Conservation (phyloP, 2,797 vertebrate genomes). For the Malurus splendens region DNA sequence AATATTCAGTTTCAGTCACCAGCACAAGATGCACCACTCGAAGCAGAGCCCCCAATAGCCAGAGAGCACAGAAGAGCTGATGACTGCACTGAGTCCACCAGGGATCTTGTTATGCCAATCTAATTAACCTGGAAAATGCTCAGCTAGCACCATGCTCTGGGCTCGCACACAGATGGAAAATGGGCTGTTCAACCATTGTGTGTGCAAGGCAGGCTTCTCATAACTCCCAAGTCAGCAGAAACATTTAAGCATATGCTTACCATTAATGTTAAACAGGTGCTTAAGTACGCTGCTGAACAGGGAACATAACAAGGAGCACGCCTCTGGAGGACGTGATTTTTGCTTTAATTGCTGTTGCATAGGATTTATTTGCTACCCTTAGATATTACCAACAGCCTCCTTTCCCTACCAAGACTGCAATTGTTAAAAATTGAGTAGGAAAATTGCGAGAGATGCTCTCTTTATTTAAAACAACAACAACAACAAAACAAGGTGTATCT, state of each 20-base stretch:
- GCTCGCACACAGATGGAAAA: conserved; percentile 31
- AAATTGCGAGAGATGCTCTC: not conserved
- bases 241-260: conserved; percentile 57
- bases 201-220: conserved; percentile 5
- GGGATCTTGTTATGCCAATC: conserved; percentile 57
- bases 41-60: not conserved
- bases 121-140: conserved; percentile 61
- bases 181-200: not conserved
- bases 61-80: conserved; percentile 24
- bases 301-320: conserved; percentile 9
- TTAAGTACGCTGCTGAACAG: conserved; percentile 16
- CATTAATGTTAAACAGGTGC: conserved; percentile 60
- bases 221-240: conserved; percentile 46
- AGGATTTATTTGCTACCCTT: not conserved
- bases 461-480: not conserved
- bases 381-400: not conserved
- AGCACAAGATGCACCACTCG: not conserved
- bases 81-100: conserved; percentile 20
- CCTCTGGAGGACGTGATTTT: not conserved
- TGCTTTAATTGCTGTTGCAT: not conserved
- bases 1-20: conserved; percentile 3
- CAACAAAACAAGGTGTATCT: not conserved
- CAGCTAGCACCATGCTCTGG: conserved; percentile 30
- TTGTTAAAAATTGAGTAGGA: not conserved
- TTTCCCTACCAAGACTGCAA: not conserved